Evolutionary conservation across 1,140 invertebrate genomes (phyloP), one percentile per base, ranked within the genome.

Genomic region (Pseudomyrmex gracilis): DNA sequence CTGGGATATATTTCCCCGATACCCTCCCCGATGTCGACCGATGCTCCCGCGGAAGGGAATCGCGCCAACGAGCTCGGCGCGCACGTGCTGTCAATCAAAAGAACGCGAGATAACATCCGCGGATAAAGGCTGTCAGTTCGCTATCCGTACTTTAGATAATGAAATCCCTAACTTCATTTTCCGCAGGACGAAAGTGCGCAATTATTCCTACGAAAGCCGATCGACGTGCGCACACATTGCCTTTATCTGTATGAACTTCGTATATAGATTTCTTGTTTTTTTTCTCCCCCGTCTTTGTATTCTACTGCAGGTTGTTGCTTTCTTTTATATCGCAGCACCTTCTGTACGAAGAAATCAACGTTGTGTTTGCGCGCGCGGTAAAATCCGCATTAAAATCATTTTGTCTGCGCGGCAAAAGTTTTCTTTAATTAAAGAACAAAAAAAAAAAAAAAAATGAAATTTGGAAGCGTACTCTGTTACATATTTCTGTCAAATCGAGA

Each of bases 161-260:
- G 64, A 78, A 78, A 78, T 68, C 76, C 76, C 76, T 78, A 78
- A 78, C 76, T 78, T 78, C 64, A 78, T 78, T 78, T 78, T 78
- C 76, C 53, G 57, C 49, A 10, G 22, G 24, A 20, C 10, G 64
- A 68, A 78, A 78, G 58, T 78, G 76, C 53, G 51, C 76, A 78
- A 78, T 78, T 78, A 78, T 70, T 68, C 49, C 17, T 34, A 15
- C 67, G 20, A 3, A 17, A 64, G 10, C 58, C 76, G 34, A 78
- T 78, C 34, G 43, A 34, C 20, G n/a, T 34, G 5, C 9, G 4
- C 24, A 13, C 9, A 9, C 24, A 13, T 51, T 49, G 15, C 55
- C 17, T 43, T 12, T 17, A 10, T 34, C 34, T 34, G 9, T 20
- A 43, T n/a, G 5, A 34, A 34, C 63, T 24, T 57, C 20, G 57